Percentiles rank a stretch among this genome's conserved stretches.
These are phyloP conservation scores for Pseudoips prasinana DNA, from an alignment of 2,888 invertebrate species.

Conservation along the genomic window DNA sequence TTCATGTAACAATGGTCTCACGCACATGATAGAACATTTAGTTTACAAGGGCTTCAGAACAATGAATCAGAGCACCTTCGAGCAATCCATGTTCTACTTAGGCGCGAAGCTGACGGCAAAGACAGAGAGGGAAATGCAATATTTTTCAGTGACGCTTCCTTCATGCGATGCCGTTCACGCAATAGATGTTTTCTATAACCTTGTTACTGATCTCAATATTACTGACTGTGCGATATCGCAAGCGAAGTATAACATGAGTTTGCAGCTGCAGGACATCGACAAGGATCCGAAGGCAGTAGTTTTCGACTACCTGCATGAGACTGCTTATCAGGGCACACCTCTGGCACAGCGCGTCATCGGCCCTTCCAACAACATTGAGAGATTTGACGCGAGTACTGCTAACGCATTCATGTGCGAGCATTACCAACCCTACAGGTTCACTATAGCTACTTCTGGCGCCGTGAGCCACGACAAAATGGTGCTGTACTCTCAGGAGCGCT, in stretches of 20 bases:
- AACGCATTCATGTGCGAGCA: conserved; percentile 39
- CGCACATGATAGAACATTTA: conserved; percentile 64
- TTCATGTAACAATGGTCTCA: conserved; percentile 51
- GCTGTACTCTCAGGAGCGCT: conserved; percentile 69
- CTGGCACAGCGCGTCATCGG: conserved; percentile 77
- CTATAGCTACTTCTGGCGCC: conserved; percentile 87
- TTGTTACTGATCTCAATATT: conserved; percentile 44
- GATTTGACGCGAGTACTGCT: conserved; percentile 70
- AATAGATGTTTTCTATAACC: conserved; percentile 37
- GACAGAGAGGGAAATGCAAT: conserved; percentile 56
- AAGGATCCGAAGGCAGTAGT: conserved; percentile 50
- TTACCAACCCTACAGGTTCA: conserved; percentile 81
- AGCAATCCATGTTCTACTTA: conserved; percentile 26
- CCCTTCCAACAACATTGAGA: conserved; percentile 83
- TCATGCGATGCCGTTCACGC: conserved; percentile 23
- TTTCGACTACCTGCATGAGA: conserved; percentile 72
- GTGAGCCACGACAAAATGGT: conserved; percentile 85
- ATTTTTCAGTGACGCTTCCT: conserved; percentile 42
- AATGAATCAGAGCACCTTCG: conserved; percentile 31
- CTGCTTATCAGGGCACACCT: conserved; percentile 74
- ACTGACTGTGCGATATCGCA: conserved; percentile 40
- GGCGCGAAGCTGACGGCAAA: conserved; percentile 42
- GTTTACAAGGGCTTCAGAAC: conserved; percentile 51
- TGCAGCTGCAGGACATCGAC: conserved; percentile 57
- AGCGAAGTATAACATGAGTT: conserved; percentile 48